A percentile compares a stretch with the other conserved stretches of the same genome.
phyloP scores from a whole-genome alignment of 2,888 invertebrate species.

The Therioaphis trifolii region DNA sequence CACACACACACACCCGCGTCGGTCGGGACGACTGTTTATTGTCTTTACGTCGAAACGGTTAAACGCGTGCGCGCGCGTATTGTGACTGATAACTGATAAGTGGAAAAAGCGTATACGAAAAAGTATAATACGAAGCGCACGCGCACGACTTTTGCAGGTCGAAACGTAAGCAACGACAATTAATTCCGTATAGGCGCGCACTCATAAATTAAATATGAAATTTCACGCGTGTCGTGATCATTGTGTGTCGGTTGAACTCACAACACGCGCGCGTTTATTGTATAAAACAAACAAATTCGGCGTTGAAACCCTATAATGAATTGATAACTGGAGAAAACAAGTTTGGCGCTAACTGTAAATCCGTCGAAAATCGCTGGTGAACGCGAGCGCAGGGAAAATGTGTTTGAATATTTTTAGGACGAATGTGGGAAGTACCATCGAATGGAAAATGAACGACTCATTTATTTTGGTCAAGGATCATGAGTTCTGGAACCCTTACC shows the following conservation, averaged over 20 bases:
- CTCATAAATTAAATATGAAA: neutral
- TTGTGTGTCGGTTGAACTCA: too few relatives aligned
- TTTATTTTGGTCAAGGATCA: conserved; percentile 41
- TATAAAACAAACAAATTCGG: neutral
- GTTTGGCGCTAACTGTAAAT: conserved; percentile 44
- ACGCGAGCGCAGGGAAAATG: neutral
- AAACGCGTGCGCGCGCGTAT: too few relatives aligned
- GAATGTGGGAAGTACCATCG: conserved; percentile 32
- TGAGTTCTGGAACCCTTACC: neutral
- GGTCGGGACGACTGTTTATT: neutral
- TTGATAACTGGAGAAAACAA: conserved; percentile 10
- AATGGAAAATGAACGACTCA: neutral
- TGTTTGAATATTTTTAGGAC: conserved; percentile 40
- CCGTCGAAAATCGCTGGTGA: conserved; percentile 17
- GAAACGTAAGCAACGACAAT: neutral
- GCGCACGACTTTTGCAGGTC: neutral
- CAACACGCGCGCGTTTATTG: too few relatives aligned
- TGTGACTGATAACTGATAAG: neutral
- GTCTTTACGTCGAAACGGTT: neutral
- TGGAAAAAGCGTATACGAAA: neutral
- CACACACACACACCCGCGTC: neutral
- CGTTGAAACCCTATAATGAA: neutral
- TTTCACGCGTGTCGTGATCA: too few relatives aligned
- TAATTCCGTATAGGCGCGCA: neutral
- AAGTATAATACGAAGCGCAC: neutral